phyloP scores from a whole-genome alignment of 2,113 vertebrate genomes.

The Labeo catla region DNA sequence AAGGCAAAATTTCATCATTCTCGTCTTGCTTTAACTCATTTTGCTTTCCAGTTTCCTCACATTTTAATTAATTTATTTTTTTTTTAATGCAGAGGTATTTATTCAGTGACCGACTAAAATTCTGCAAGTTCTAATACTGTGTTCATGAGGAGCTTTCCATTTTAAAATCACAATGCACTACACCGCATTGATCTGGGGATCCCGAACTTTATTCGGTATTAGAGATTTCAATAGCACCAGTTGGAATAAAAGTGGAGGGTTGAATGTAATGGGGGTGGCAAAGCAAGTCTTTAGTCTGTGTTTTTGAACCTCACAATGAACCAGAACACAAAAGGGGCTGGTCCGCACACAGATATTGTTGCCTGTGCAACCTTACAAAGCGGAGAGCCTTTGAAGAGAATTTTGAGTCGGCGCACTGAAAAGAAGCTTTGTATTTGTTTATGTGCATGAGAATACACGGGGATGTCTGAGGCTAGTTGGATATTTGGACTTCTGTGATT shows the following conservation, averaged over 20 bases:
- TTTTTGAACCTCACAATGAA: conserved; percentile 61
- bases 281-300: conserved; percentile 60
- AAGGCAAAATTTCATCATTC: too few relatives aligned
- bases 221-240: conserved; percentile 53
- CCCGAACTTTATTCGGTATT: conserved; percentile 58
- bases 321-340: conserved; percentile 58
- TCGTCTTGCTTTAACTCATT: not conserved
- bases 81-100: not conserved
- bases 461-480: conserved; percentile 37
- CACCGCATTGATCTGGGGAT: conserved; percentile 50
- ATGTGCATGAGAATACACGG: conserved; percentile 45
- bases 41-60: not conserved
- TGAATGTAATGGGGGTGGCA: conserved; percentile 57
- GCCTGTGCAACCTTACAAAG: conserved; percentile 56
- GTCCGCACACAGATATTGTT: conserved; percentile 54
- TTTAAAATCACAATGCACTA: conserved; percentile 40
- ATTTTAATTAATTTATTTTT: not conserved
- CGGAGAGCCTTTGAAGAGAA: conserved; percentile 50
- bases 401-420: conserved; percentile 52
- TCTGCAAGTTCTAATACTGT: conserved; percentile 38
- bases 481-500: conserved; percentile 15
- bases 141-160: conserved; percentile 38
- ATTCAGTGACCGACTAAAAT: not conserved
- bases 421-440: conserved; percentile 57
- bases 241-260: conserved; percentile 53